Conservation (phyloP, 2,113 vertebrate genomes). For the Sinocyclocheilus maitianheensis region DNA sequence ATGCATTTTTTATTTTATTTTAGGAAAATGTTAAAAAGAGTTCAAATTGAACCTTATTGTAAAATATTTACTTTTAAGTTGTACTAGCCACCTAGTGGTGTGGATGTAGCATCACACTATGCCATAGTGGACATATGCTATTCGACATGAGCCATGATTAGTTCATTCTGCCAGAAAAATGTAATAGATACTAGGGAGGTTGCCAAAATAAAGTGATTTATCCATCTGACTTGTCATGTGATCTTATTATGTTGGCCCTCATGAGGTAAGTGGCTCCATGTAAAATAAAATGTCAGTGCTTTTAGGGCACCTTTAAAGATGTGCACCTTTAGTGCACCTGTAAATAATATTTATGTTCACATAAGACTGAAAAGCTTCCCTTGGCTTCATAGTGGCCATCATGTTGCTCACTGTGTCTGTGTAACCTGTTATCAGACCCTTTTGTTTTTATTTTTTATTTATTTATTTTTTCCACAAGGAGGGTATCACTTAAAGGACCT, state of each 20-base stretch:
- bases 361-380: background rate
- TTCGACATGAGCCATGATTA: background rate
- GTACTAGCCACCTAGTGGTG: background rate
- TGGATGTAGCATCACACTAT: background rate
- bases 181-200: background rate
- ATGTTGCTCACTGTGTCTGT: background rate
- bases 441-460: too few relatives aligned
- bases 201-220: background rate
- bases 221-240: background rate
- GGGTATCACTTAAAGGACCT: conserved; percentile 8
- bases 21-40: too few relatives aligned
- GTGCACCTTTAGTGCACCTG: background rate
- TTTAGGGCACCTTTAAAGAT: background rate
- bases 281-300: background rate
- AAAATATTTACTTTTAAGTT: background rate
- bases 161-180: background rate
- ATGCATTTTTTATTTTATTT: too few relatives aligned
- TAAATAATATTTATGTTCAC: background rate
- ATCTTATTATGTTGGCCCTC: background rate
- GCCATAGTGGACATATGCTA: background rate
- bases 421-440: background rate
- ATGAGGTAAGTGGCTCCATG: background rate
- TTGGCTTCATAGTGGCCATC: background rate
- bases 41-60: background rate
- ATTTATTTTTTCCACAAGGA: background rate